Conservation (phyloP, 2,113 vertebrate genomes). For the Crotophaga sulcirostris region DNA sequence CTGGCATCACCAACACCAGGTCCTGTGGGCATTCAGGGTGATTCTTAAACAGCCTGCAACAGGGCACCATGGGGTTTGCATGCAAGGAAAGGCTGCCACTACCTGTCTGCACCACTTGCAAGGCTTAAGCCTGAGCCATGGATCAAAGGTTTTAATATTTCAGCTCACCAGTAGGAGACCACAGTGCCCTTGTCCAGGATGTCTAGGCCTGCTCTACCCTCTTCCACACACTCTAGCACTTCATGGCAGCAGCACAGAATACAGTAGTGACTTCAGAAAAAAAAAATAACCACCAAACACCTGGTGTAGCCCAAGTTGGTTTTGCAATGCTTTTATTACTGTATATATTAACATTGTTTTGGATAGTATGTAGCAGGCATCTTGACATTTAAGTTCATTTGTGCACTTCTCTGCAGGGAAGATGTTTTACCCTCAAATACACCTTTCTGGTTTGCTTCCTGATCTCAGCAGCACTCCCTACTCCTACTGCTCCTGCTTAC, state of each 20-base stretch:
- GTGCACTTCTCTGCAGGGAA: constrained; percentile 57
- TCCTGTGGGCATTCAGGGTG: accelerated
- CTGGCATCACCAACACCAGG: not conserved
- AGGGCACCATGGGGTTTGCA: accelerated
- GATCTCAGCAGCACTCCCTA: not conserved
- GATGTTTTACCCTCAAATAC: not conserved
- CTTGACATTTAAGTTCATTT: constrained; percentile 68
- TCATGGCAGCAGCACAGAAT: not conserved
- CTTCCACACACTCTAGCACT: accelerated
- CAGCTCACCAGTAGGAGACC: not conserved
- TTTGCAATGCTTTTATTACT: constrained; percentile 73
- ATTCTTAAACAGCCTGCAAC: accelerated
- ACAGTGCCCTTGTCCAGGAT: accelerated
- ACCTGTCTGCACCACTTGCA: not conserved
- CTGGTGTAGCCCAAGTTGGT: constrained; percentile 39
- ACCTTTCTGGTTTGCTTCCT: not conserved
- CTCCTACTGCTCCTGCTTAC: not conserved
- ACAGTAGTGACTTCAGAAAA: accelerated
- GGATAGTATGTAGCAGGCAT: constrained; percentile 68
- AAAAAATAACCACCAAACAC: constrained; percentile 4
- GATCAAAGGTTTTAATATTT: accelerated
- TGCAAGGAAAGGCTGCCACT: accelerated
- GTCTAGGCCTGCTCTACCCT: not conserved
- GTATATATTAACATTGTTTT: constrained; percentile 70
- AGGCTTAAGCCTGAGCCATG: accelerated